Conservation (phyloP, 2,888 invertebrate genomes). For the Prosopocoilus inquinatus region DNA sequence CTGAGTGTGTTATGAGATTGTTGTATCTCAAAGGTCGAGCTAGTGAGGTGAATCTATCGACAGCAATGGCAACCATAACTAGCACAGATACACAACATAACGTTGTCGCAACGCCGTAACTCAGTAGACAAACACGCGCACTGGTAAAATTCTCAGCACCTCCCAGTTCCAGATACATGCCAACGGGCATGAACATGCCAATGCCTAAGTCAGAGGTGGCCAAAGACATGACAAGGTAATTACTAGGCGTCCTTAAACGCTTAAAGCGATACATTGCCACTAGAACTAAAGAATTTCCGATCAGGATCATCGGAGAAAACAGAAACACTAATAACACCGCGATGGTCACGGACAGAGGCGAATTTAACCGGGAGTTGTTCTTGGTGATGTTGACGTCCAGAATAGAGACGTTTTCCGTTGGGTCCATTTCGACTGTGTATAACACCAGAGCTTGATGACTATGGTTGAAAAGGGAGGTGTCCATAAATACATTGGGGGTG, state of each 20-base stretch:
- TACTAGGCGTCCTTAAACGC: constrained; percentile 61
- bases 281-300: constrained; percentile 60
- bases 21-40: constrained; percentile 63
- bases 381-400: constrained; percentile 42
- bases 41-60: constrained; percentile 61
- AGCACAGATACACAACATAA: constrained; percentile 61
- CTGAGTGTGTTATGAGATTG: constrained; percentile 61
- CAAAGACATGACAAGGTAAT: constrained; percentile 60
- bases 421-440: constrained; percentile 34
- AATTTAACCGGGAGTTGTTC: constrained; percentile 42
- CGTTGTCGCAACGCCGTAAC: constrained; percentile 58
- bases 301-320: constrained; percentile 58
- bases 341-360: constrained; percentile 51
- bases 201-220: constrained; percentile 61
- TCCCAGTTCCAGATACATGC: constrained; percentile 58
- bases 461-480: constrained; percentile 39
- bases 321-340: constrained; percentile 55
- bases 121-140: constrained; percentile 55
- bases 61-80: constrained; percentile 61
- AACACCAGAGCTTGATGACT: constrained; percentile 41
- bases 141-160: constrained; percentile 49
- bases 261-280: constrained; percentile 61
- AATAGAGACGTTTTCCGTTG: constrained; percentile 39
- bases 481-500: constrained; percentile 42
- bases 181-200: constrained; percentile 59